These are phyloP conservation scores for Odontamblyopus rebecca DNA, from an alignment of 2,797 vertebrate species.

Conservation along the genomic window DNA sequence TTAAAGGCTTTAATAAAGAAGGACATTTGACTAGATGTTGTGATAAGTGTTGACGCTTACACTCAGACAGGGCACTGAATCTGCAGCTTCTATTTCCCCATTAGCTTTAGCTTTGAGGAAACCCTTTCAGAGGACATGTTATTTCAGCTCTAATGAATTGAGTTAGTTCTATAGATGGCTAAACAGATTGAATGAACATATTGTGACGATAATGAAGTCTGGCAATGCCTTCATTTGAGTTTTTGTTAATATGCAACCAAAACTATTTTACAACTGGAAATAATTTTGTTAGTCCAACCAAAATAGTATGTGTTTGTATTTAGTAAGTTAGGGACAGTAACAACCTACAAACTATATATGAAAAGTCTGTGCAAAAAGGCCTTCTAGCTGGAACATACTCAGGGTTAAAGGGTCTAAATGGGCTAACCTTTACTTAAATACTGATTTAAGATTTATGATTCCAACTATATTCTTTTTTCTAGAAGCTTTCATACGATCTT, in stretches of 20 bases:
- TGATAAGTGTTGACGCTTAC: conserved; percentile 33
- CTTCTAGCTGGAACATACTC: too few species aligned
- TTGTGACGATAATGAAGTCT: not conserved
- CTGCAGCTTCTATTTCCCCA: conserved; percentile 19
- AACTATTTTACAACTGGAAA: not conserved
- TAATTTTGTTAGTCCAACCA: not conserved
- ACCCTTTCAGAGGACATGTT: conserved; percentile 11
- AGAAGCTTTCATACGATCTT: conserved; percentile 6
- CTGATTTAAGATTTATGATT: not conserved
- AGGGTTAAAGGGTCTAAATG: too few species aligned
- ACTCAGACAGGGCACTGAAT: conserved; percentile 22
- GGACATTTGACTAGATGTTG: conserved; percentile 35
- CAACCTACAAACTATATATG: not conserved
- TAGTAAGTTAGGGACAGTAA: not conserved
- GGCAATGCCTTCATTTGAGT: not conserved
- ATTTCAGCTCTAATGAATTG: not conserved
- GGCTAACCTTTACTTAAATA: not conserved
- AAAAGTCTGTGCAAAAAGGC: not conserved
- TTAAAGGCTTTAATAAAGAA: conserved; percentile 26
- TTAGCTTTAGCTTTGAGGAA: conserved; percentile 9
- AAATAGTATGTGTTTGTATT: not conserved
- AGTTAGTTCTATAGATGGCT: not conserved
- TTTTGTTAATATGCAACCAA: not conserved
- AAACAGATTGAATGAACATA: not conserved
- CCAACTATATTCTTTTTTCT: too few species aligned